Percentiles rank a stretch among this genome's conserved stretches.
Conservation (phyloP, 2,888 invertebrate species). For the Beris morrisii region DNA sequence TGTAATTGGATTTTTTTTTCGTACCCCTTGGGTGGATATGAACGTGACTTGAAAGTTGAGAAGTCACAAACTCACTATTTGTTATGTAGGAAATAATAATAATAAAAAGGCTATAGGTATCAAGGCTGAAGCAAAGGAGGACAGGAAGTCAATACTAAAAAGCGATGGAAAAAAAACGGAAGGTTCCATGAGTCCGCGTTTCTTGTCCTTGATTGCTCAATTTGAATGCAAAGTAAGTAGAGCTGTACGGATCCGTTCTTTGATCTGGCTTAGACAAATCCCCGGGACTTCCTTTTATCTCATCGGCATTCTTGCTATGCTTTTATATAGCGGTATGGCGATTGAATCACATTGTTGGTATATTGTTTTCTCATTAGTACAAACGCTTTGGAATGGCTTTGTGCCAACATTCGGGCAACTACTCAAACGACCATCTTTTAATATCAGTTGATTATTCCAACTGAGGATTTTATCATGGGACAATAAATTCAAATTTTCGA, state of each 20-base stretch:
- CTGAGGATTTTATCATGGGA: no score
- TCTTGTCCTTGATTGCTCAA: slow-evolving; percentile 37
- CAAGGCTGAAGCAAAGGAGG: slow-evolving; percentile 3
- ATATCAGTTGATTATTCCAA: no score
- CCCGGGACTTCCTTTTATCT: not conserved
- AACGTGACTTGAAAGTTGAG: slow-evolving; percentile 38
- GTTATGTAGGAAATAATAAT: slow-evolving; percentile 14
- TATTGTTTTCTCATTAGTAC: no score
- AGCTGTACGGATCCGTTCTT: not conserved
- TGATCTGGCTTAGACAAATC: slow-evolving; percentile 1
- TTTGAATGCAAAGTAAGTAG: slow-evolving; percentile 35
- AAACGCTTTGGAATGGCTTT: no score
- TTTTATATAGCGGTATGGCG: no score
- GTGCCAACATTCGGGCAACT: no score
- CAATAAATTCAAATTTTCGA: no score
- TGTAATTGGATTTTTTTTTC: slow-evolving; percentile 39
- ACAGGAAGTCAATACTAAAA: slow-evolving; percentile 6
- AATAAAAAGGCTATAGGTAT: slow-evolving; percentile 11
- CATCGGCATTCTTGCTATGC: no score
- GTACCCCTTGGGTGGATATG: slow-evolving; percentile 26
- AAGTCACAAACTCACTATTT: slow-evolving; percentile 37
- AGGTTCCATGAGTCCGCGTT: slow-evolving; percentile 36
- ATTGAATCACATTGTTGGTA: no score
- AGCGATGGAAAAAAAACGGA: slow-evolving; percentile 7
- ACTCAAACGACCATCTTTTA: no score